Percentiles rank a stretch among this genome's conserved stretches.
Conservation (phyloP, 2,888 invertebrate species). For the Andrena dorsata region DNA sequence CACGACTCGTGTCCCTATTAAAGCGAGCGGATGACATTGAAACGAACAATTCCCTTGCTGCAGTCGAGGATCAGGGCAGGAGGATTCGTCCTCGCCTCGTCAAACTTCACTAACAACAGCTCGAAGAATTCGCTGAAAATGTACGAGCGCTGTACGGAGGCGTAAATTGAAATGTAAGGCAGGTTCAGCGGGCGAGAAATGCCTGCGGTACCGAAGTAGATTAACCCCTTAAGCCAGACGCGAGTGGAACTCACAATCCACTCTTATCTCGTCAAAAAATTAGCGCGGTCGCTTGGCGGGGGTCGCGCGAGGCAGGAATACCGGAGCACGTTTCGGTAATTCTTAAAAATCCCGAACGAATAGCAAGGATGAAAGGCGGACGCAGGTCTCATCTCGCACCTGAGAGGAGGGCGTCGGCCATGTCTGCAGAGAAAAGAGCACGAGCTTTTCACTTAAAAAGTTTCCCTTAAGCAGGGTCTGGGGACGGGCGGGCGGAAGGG, state of each 20-base stretch:
- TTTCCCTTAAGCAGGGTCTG: slow-evolving; percentile 69
- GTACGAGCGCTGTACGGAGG: background rate
- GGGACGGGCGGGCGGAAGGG: slow-evolving; percentile 50
- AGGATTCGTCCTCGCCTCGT: too few relatives aligned
- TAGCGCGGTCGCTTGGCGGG: slow-evolving; percentile 19
- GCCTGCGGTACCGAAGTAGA: background rate
- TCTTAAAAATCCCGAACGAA: slow-evolving; percentile 53
- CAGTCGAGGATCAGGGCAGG: background rate
- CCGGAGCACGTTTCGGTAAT: slow-evolving; percentile 50
- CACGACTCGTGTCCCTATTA: slow-evolving; percentile 14
- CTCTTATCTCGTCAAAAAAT: slow-evolving; percentile 6
- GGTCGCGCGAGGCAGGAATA: slow-evolving; percentile 35
- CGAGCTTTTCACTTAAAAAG: slow-evolving; percentile 75
- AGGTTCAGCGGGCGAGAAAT: background rate
- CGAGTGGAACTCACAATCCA: slow-evolving; percentile 11
- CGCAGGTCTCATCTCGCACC: slow-evolving; percentile 43
- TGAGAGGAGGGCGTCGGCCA: slow-evolving; percentile 41
- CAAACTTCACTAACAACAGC: too few relatives aligned
- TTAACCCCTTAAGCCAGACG: slow-evolving; percentile 3
- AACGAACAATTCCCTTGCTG: background rate
- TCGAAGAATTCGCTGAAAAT: background rate
- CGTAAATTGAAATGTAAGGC: background rate
- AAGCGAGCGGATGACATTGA: background rate
- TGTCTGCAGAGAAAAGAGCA: slow-evolving; percentile 53
- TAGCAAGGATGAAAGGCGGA: slow-evolving; percentile 43